phyloP scores from a whole-genome alignment of 2,888 invertebrate genomes.

The Ophioninae sp. region DNA sequence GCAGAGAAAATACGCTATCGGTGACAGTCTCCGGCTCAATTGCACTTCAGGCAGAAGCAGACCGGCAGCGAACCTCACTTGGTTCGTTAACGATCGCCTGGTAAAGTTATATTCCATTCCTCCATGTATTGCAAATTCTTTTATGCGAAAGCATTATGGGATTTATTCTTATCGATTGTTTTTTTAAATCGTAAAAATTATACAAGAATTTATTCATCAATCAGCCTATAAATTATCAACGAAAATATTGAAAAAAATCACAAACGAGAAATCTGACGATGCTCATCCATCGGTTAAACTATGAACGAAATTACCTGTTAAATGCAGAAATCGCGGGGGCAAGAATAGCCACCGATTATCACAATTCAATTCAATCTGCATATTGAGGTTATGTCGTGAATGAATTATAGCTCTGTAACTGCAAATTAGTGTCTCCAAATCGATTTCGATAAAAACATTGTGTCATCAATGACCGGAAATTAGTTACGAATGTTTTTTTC shows the following conservation, averaged over 20 bases:
- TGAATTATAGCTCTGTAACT: too few species aligned
- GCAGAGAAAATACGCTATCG: slow-evolving; percentile 76
- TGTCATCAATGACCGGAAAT: too few species aligned
- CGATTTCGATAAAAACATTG: too few species aligned
- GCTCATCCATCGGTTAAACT: neutral
- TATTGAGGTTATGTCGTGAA: too few species aligned
- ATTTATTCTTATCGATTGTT: neutral
- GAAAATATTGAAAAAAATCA: neutral
- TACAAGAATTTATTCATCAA: neutral
- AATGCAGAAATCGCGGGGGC: neutral
- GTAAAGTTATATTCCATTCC: slow-evolving; percentile 64
- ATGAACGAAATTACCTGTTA: neutral
- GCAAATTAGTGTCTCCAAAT: too few species aligned
- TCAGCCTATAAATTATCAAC: neutral
- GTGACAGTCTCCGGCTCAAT: slow-evolving; percentile 75
- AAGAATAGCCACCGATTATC: neutral
- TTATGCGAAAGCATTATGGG: neutral
- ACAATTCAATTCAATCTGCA: neutral
- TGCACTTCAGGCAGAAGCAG: slow-evolving; percentile 77
- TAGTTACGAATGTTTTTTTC: too few species aligned
- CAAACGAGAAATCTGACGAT: neutral
- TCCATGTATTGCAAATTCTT: neutral
- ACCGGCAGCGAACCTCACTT: slow-evolving; percentile 79
- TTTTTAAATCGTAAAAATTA: neutral
- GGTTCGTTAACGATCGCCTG: slow-evolving; percentile 79